Base-by-base conservation (phyloP, 2,797 vertebrate species). In the Huso huso region DNA sequence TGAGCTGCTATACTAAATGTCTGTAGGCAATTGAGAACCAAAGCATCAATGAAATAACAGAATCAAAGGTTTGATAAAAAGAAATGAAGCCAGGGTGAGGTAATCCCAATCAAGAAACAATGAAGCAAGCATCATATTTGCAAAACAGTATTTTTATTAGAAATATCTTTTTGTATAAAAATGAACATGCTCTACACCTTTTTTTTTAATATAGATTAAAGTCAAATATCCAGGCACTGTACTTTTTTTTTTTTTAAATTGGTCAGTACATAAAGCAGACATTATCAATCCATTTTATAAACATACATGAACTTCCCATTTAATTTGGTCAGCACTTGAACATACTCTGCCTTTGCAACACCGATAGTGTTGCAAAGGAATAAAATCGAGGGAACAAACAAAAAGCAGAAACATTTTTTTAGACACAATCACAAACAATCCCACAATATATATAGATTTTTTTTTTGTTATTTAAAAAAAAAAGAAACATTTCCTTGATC, bases 211-310 rank as follows among this genome's bases (percentile, higher is more conserved):
- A 83, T 82, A 84, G 82, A 87, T 86, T 37, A 37, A 86, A 85
- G 88, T 92, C 92, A 92, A 88, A 95, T 94, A 96, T 93, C 91
- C 94, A 96, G 94, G 94, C 94, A 95, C 94, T 96, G 93, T 93
- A 91, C 89, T 93, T 79, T 68, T 85, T 76, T 61, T 74, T 78
- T 78, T 85, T 82, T 89, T 90, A 83, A 87, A 88, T 91, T 85
- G 90, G 90, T 93, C 89, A 78, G 87, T 91, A 92, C 93, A 91
- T 92, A 86, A 86, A 82, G 91, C 92, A 92, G 91, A 93, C 87
- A 84, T 86, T 81, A 81, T 92, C 91, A 92, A 88, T 90, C 85
- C 87, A 89, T 88, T 90, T 90, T 89, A 79, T 91, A 91, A 91
- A 94, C 91, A 75, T 88, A 93, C 89, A 93, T 88, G 87, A 89